These are phyloP conservation scores for Lasius fuliginosus DNA, from an alignment of 2,888 invertebrate genomes.

Conservation along the genomic window DNA sequence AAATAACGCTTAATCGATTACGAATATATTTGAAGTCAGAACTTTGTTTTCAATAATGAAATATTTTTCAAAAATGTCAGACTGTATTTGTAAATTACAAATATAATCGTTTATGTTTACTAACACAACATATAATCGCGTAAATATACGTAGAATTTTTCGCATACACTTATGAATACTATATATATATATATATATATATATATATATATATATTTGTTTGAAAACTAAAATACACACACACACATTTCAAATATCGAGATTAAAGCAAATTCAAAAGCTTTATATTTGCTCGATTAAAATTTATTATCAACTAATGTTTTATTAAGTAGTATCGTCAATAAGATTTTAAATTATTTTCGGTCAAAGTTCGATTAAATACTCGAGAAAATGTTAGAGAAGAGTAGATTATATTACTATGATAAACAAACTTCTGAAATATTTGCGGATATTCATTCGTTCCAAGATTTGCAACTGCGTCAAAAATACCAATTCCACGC, in stretches of 20 bases:
- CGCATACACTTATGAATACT: neutral
- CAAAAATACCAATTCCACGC: conserved; percentile 59
- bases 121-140: neutral
- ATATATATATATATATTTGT: neutral
- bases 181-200: neutral
- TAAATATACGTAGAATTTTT: neutral
- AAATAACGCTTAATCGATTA: neutral
- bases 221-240: neutral
- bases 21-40: neutral
- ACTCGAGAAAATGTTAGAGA: neutral
- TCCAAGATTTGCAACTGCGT: conserved; percentile 33
- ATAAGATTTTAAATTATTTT: neutral
- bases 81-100: neutral
- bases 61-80: neutral
- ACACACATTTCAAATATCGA: neutral
- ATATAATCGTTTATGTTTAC: neutral
- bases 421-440: neutral
- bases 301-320: neutral
- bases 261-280: neutral
- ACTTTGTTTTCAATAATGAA: neutral
- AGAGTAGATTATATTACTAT: neutral
- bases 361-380: neutral
- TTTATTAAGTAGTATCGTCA: neutral
- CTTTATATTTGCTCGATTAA: neutral
- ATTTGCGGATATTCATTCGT: neutral